Evolutionary conservation across 2,888 invertebrate species (phyloP).

Genomic region (Andrena minutula): DNA sequence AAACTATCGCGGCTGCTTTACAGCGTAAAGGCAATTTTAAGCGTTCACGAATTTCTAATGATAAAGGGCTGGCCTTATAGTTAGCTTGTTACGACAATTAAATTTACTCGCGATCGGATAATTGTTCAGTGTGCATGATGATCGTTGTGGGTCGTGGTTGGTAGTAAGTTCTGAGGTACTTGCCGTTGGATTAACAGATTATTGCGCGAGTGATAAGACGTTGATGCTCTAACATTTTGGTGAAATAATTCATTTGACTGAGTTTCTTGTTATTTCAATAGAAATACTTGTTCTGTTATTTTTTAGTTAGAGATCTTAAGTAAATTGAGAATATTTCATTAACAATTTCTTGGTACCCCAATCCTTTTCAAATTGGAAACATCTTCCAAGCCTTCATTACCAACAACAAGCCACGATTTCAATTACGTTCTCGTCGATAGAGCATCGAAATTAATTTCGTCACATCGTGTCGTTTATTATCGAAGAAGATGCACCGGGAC

Average conservation of each 20-base stretch:
- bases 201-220: neutral
- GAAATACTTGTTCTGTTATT: too few species aligned
- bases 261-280: too few species aligned
- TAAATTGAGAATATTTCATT: too few species aligned
- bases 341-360: too few species aligned
- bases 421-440: neutral
- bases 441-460: neutral
- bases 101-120: constrained; percentile 20
- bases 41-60: constrained; percentile 26
- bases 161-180: neutral
- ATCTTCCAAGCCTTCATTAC: neutral
- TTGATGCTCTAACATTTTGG: too few species aligned
- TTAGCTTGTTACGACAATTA: constrained; percentile 13
- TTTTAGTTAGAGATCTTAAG: too few species aligned
- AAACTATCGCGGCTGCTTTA: constrained; percentile 11
- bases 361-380: too few species aligned
- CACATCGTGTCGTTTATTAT: constrained; percentile 1
- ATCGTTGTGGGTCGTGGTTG: neutral
- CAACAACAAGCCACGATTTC: neutral
- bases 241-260: too few species aligned
- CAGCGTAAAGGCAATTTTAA: constrained; percentile 33
- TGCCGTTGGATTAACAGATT: neutral
- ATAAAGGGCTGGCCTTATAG: constrained; percentile 12
- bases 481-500: neutral
- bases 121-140: constrained; percentile 2